Conservation (phyloP, 1,140 invertebrate species). For the Drosophila chauvacae region DNA sequence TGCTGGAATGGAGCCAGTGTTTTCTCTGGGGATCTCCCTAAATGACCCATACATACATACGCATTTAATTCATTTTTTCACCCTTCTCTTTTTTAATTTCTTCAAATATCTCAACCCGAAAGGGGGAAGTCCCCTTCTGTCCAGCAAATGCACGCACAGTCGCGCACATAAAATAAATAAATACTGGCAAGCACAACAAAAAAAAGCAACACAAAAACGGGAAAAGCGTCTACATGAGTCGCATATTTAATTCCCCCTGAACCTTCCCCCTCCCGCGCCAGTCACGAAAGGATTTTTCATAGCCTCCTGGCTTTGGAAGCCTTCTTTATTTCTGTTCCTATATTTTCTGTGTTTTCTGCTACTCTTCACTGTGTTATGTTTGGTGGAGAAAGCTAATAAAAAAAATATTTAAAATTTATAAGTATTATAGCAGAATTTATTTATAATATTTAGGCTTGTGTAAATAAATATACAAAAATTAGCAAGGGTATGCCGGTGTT, state of each 20-base stretch:
- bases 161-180: constrained; percentile 78
- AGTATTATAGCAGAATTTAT: not conserved
- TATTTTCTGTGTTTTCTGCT: constrained; percentile 29
- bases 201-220: constrained; percentile 11
- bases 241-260: constrained; percentile 72
- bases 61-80: constrained; percentile 55
- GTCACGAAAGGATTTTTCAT: constrained; percentile 76
- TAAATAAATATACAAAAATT: not conserved
- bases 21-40: constrained; percentile 36
- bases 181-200: constrained; percentile 38
- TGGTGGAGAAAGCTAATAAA: no score
- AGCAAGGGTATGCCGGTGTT: not conserved
- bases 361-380: not conserved
- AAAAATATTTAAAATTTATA: not conserved
- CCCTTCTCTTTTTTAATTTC: constrained; percentile 62
- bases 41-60: constrained; percentile 61
- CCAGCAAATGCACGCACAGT: constrained; percentile 71
- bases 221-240: constrained; percentile 70
- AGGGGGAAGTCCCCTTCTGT: constrained; percentile 10
- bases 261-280: not conserved
- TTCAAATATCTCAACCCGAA: constrained; percentile 51
- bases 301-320: constrained; percentile 38
- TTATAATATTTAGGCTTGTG: not conserved
- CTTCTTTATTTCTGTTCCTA: constrained; percentile 20
- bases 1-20: constrained; percentile 2